Conservation (phyloP, 2,797 vertebrate genomes). For the Manis crassicaudata region DNA sequence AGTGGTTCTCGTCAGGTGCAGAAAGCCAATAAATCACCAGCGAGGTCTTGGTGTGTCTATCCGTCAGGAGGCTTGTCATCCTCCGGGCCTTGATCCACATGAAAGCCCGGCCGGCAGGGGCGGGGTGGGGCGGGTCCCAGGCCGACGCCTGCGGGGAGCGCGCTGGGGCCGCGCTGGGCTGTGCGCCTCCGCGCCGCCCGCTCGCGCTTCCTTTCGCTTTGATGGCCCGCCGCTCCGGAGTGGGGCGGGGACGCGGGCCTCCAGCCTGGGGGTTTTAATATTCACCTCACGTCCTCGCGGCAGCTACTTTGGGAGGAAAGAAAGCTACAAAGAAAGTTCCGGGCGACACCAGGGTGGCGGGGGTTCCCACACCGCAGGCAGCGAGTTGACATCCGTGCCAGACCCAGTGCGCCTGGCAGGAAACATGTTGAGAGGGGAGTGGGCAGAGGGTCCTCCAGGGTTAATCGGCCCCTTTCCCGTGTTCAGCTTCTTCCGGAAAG, state of each 20-base stretch:
- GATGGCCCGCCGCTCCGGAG: constrained; percentile 41
- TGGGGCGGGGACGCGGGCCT: background rate
- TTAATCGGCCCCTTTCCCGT: background rate
- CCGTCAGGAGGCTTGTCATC: constrained; percentile 87
- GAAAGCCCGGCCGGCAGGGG: constrained; percentile 80
- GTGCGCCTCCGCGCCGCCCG: constrained; percentile 14
- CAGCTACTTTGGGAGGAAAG: background rate
- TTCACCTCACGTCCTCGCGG: constrained; percentile 12
- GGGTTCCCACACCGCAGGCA: background rate
- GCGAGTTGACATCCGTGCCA: background rate
- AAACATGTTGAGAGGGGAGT: background rate
- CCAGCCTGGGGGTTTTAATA: background rate
- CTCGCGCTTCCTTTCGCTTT: constrained; percentile 61
- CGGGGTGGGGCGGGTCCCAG: background rate
- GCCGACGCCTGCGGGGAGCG: background rate
- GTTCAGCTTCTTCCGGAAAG: background rate
- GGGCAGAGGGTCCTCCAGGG: background rate
- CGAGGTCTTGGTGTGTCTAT: constrained; percentile 85
- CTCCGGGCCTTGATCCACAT: constrained; percentile 86
- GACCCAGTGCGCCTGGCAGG: too few species aligned
- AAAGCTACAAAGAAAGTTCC: background rate
- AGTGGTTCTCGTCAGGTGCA: constrained; percentile 88
- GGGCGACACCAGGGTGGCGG: background rate
- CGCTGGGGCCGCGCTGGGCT: background rate
- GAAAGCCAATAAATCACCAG: constrained; percentile 89